These are phyloP conservation scores for Bufo gargarizans DNA, from an alignment of 2,113 vertebrate species.

Conservation along the genomic window DNA sequence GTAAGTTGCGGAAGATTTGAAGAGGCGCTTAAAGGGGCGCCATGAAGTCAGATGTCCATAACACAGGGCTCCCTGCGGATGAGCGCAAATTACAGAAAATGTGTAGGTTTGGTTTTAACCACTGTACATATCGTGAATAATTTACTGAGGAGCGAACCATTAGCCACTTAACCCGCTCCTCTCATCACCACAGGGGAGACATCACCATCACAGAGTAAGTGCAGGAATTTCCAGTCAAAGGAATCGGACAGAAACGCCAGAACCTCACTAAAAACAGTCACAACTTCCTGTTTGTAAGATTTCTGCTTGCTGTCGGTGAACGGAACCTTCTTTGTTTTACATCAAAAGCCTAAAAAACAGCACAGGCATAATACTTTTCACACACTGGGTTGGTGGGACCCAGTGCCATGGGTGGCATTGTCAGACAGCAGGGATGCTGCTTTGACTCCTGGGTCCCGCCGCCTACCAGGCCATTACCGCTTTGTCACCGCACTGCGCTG, in stretches of 20 bases:
- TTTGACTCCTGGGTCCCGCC: too few species aligned
- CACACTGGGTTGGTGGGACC: too few species aligned
- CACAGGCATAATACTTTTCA: neutral
- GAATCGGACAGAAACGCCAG: neutral
- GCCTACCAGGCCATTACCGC: too few species aligned
- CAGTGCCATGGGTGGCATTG: too few species aligned
- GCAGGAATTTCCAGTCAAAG: neutral
- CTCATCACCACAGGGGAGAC: neutral
- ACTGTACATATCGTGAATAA: neutral
- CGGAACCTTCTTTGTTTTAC: neutral
- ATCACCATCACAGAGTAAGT: neutral
- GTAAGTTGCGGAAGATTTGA: too few species aligned
- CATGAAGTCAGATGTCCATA: too few species aligned
- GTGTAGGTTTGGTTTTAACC: neutral
- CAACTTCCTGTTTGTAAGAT: neutral
- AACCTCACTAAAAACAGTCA: neutral
- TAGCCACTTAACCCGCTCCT: neutral
- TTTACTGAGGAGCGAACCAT: neutral
- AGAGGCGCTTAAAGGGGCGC: too few species aligned
- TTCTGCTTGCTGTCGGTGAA: neutral
- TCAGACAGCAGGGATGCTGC: too few species aligned
- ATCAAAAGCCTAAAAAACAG: neutral
- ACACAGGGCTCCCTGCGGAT: neutral
- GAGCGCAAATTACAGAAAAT: neutral
- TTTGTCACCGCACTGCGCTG: too few species aligned